Evolutionary conservation across 2,888 invertebrate species (phyloP).

Genomic region (Drosophila rellima): DNA sequence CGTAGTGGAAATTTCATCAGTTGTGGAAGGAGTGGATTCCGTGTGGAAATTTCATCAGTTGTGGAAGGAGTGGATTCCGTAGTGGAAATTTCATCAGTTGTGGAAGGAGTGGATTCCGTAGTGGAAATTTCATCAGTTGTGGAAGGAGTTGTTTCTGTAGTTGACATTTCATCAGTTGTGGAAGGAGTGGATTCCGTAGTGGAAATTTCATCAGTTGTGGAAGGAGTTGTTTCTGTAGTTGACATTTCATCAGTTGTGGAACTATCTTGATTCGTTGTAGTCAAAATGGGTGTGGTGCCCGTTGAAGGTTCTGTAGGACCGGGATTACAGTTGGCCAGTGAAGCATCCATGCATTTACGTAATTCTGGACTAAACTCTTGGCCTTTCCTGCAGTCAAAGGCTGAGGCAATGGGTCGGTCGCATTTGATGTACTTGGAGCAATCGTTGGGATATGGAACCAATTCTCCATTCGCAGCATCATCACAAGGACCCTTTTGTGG

Average conservation of each 20-base stretch:
- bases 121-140: slow-evolving; percentile 13
- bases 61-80: slow-evolving; percentile 3
- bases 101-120: not conserved
- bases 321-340: slow-evolving; percentile 62
- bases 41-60: slow-evolving; percentile 1
- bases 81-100: not conserved
- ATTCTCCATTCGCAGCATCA: slow-evolving; percentile 35
- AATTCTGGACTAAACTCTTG: slow-evolving; percentile 65
- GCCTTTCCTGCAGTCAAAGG: slow-evolving; percentile 55
- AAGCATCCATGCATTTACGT: slow-evolving; percentile 61
- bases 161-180: not conserved
- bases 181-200: slow-evolving; percentile 1
- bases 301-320: slow-evolving; percentile 7
- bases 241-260: not conserved
- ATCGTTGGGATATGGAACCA: slow-evolving; percentile 72
- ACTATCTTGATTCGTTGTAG: slow-evolving; percentile 5
- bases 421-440: slow-evolving; percentile 74
- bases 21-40: not conserved
- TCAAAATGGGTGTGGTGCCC: slow-evolving; percentile 5
- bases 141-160: not conserved
- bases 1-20: slow-evolving; percentile 3
- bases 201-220: slow-evolving; percentile 6
- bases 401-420: slow-evolving; percentile 60
- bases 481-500: slow-evolving; percentile 69
- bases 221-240: not conserved